Conservation (phyloP, 2,888 invertebrate genomes). For the Thereva nobilitata region DNA sequence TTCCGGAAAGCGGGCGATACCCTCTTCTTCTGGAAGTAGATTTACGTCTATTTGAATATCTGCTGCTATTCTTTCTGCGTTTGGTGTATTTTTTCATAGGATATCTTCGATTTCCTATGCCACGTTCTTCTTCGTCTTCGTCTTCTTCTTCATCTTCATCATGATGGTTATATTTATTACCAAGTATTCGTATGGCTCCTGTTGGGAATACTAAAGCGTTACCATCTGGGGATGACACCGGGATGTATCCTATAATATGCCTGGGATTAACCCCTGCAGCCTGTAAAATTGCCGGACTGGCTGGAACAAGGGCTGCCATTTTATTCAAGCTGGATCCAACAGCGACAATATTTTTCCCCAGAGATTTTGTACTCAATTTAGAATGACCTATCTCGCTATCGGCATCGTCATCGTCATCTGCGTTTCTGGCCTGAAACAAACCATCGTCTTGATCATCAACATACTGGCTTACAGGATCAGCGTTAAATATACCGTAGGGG, state of each 20-base stretch:
- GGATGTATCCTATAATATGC: constrained; percentile 13
- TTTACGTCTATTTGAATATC: too few species aligned
- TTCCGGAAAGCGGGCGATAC: too few species aligned
- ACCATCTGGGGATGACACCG: constrained; percentile 1
- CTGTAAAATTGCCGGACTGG: neutral
- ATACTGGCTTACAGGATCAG: too few species aligned
- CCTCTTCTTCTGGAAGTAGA: too few species aligned
- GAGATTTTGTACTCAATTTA: too few species aligned
- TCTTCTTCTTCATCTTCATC: neutral
- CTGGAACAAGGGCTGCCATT: constrained; percentile 16
- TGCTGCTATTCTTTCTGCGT: too few species aligned
- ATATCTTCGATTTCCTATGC: too few species aligned
- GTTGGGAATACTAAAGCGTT: constrained; percentile 16
- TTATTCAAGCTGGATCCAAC: constrained; percentile 10
- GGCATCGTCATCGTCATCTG: neutral
- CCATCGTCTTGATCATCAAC: constrained; percentile 1
- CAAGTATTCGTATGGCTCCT: constrained; percentile 11
- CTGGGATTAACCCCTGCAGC: constrained; percentile 4
- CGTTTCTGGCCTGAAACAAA: neutral
- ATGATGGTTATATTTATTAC: neutral
- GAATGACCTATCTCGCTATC: constrained; percentile 1
- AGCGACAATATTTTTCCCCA: constrained; percentile 3
- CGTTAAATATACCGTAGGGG: too few species aligned
- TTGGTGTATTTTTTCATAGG: too few species aligned
- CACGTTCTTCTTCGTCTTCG: constrained; percentile 1